These are phyloP conservation scores for Ptychoptera albimana DNA, from an alignment of 2,888 invertebrate species.

Conservation along the genomic window DNA sequence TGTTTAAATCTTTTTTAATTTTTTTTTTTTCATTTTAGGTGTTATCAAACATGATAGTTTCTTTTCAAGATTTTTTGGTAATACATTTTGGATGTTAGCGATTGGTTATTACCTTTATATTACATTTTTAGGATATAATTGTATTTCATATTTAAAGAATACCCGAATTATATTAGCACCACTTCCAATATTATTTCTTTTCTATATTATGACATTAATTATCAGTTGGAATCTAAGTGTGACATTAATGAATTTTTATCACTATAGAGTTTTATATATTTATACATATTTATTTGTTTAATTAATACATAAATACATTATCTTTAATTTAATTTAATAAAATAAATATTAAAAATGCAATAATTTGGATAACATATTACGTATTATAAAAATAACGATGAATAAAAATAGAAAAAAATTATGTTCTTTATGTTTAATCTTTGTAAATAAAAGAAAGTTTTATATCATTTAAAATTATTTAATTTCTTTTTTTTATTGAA, in stretches of 20 bases:
- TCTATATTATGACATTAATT: conserved; percentile 62
- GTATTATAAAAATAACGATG: too few species aligned
- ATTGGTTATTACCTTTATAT: conserved; percentile 89
- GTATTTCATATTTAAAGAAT: conserved; percentile 75
- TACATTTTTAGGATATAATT: conserved; percentile 92
- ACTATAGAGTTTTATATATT: conserved; percentile 52
- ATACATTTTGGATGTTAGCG: conserved; percentile 85
- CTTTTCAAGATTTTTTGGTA: conserved; percentile 70
- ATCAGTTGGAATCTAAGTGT: conserved; percentile 73
- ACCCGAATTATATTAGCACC: conserved; percentile 74
- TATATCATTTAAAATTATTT: too few species aligned
- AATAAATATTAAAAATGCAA: too few species aligned
- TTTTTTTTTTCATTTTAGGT: conserved; percentile 37
- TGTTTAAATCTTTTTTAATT: conserved; percentile 8
- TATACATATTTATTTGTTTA: neutral
- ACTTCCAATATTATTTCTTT: conserved; percentile 56
- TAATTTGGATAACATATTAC: too few species aligned
- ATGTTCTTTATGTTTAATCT: too few species aligned
- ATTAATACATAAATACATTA: too few species aligned
- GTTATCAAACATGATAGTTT: conserved; percentile 62
- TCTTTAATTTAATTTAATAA: too few species aligned
- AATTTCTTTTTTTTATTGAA: too few species aligned
- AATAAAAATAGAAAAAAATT: too few species aligned
- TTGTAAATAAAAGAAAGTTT: too few species aligned
- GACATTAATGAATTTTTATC: conserved; percentile 69